phyloP scores from a whole-genome alignment of 2,113 vertebrate species.

The Dromas ardeola region DNA sequence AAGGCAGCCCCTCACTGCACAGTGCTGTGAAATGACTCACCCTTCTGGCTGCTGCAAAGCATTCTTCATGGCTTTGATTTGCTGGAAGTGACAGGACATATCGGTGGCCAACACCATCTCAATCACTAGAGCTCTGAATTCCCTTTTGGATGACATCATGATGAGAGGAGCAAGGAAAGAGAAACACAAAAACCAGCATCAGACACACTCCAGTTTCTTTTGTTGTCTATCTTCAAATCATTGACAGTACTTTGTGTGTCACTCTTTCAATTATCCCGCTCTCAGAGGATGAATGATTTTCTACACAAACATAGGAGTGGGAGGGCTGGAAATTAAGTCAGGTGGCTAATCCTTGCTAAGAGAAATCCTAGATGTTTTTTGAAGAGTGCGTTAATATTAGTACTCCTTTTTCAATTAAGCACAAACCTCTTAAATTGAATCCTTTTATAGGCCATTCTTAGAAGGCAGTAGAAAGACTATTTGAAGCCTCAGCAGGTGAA shows the following conservation, averaged over 20 bases:
- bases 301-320: not conserved
- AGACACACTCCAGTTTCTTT: slow-evolving; percentile 10
- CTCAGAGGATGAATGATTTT: not conserved
- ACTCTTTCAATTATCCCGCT: not conserved
- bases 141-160: slow-evolving; percentile 73
- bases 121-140: slow-evolving; percentile 93
- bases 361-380: not conserved
- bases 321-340: not conserved
- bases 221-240: slow-evolving; percentile 34
- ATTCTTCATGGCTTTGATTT: slow-evolving; percentile 98
- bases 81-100: slow-evolving; percentile 99
- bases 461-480: not conserved
- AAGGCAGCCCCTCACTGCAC: not conserved
- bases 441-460: not conserved
- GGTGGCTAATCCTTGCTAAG: not conserved
- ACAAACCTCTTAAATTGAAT: not conserved
- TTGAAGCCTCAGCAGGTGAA: not conserved
- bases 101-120: slow-evolving; percentile 98
- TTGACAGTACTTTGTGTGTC: not conserved
- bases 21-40: slow-evolving; percentile 77
- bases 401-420: not conserved
- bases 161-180: slow-evolving; percentile 7
- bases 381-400: not conserved
- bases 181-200: slow-evolving; percentile 26
- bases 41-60: slow-evolving; percentile 94